phyloP scores from a whole-genome alignment of 2,888 invertebrate genomes.

The Thysanoteuthis rhombus region DNA sequence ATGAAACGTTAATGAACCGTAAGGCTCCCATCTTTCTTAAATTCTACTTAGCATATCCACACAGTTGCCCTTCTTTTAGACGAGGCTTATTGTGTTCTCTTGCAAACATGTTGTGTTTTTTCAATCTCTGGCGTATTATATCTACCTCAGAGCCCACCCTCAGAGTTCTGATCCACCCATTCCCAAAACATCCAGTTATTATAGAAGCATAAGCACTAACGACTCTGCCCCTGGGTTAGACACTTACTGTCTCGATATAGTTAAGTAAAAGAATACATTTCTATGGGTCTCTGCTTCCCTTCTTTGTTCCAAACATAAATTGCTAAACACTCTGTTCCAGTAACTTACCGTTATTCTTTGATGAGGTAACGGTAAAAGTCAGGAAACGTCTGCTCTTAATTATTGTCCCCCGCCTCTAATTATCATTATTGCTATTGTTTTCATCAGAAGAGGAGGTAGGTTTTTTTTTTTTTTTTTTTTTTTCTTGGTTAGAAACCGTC shows the following conservation, averaged over 20 bases:
- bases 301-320: background rate
- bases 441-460: background rate
- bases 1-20: background rate
- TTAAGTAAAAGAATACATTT: background rate
- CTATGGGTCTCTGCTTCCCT: background rate
- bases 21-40: background rate
- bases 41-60: background rate
- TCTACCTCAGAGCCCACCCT: background rate
- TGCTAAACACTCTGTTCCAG: background rate
- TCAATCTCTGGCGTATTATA: background rate
- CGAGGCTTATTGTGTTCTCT: background rate
- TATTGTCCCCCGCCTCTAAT: background rate
- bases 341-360: background rate
- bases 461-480: no score
- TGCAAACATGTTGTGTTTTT: slow-evolving; percentile 12
- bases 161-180: background rate
- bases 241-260: background rate
- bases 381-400: background rate
- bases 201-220: background rate
- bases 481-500: no score
- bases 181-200: slow-evolving; percentile 12
- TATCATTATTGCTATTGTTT: background rate
- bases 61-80: background rate
- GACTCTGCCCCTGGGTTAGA: background rate
- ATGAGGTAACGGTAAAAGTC: background rate